Evolutionary conservation across 1,140 invertebrate species (phyloP).

Genomic region (Papilio dardanus): DNA sequence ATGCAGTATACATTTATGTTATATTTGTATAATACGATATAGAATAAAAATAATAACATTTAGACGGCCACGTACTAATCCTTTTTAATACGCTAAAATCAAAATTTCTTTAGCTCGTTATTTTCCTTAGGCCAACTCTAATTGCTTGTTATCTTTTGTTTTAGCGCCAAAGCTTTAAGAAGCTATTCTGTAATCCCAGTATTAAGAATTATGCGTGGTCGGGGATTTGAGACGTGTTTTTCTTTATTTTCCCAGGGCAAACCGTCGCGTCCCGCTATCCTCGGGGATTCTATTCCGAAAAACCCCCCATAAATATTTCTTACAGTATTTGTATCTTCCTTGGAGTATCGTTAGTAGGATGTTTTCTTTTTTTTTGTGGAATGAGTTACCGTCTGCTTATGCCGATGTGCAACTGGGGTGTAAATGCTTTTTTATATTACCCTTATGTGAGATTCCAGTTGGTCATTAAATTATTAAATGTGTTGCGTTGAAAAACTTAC

Average conservation of each 20-base stretch:
- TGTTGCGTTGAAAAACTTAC: no score
- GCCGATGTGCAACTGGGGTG: constrained; percentile 34
- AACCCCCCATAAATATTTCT: constrained; percentile 82
- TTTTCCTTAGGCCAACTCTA: constrained; percentile 47
- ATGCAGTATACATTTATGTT: neutral
- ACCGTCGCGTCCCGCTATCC: constrained; percentile 60
- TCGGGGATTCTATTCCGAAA: constrained; percentile 78
- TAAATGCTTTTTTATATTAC: constrained; percentile 30
- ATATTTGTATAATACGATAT: constrained; percentile 23
- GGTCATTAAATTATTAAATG: neutral
- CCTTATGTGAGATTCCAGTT: neutral
- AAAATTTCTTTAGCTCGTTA: constrained; percentile 30
- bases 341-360: constrained; percentile 77
- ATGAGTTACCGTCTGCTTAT: constrained; percentile 65
- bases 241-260: constrained; percentile 67
- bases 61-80: neutral
- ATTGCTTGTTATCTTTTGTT: constrained; percentile 79
- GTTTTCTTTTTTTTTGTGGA: constrained; percentile 73
- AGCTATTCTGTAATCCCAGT: constrained; percentile 78
- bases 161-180: constrained; percentile 73
- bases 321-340: constrained; percentile 81
- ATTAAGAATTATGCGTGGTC: constrained; percentile 79
- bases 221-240: constrained; percentile 78
- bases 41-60: neutral
- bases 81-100: constrained; percentile 1